Percentiles rank a stretch among this genome's conserved stretches.
Evolutionary conservation across 53 echinoderm and acorn worm species (phyloP).

Genomic region (Paracentrotus lividus): DNA sequence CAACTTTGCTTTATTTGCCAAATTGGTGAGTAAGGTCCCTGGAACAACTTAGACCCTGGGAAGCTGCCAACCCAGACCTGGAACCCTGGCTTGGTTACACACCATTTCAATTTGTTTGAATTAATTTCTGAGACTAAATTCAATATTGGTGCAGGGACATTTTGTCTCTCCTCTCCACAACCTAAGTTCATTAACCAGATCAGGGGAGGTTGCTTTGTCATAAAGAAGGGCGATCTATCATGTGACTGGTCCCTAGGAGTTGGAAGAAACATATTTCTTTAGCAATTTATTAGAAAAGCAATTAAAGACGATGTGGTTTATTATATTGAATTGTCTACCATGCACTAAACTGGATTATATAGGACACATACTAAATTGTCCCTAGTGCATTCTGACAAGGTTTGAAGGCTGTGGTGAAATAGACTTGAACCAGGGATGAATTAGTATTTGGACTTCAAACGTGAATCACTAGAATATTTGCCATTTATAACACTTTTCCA

Average conservation of each 20-base stretch:
- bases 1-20: slow-evolving; percentile 47
- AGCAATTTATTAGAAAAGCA: background rate
- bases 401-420: too few relatives aligned
- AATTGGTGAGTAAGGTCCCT: background rate
- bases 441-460: too few relatives aligned
- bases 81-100: slow-evolving; percentile 35
- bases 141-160: slow-evolving; percentile 23
- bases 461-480: too few relatives aligned
- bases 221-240: background rate
- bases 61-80: background rate
- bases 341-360: too few relatives aligned
- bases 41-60: background rate
- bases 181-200: slow-evolving; percentile 29
- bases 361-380: too few relatives aligned
- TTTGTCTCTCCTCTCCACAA: background rate
- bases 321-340: too few relatives aligned
- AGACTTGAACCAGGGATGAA: too few relatives aligned
- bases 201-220: background rate
- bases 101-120: slow-evolving; percentile 12
- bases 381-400: too few relatives aligned
- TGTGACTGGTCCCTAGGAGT: background rate
- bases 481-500: too few relatives aligned
- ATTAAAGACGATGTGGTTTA: background rate
- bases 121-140: background rate
- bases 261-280: slow-evolving; percentile 12